Base-by-base conservation (phyloP, 2,797 vertebrate species). In the Sylvia borin region DNA sequence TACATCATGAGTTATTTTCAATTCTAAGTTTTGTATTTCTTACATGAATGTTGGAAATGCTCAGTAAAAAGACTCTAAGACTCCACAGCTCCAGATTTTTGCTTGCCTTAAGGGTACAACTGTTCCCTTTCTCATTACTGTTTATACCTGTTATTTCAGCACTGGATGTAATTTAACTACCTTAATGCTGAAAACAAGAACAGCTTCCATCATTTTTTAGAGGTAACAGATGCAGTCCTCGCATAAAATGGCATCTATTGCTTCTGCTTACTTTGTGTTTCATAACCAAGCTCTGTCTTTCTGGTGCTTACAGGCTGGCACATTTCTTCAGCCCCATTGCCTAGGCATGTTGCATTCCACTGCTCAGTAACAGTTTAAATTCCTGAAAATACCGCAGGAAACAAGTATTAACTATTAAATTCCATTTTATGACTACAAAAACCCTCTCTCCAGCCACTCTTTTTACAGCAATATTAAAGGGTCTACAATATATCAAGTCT, bases 81-180 rank as follows among this genome's bases (percentile, higher is more conserved):
- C 17, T 53, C 50, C 5, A 67, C 19, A n/a, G 14, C 36, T 88
- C 13, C 58, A 87, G 31, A 81, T 64, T 85, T 92, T 64, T 92
- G 5, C n/a, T 77, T 72, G 27, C 58, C 67, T 72, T 68, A 40
- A 72, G 42, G 80, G 29, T 58, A 81, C 20, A 74, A 50, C 16
- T 67, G 27, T 60, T 92, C 55, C 64, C 29, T 62, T 86, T 86
- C 43, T 82, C 50, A 45, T 79, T 92, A 70, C 36, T 0, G 1
- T 88, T 95, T 78, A 57, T 61, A 92, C 54, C 68, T 95, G 72
- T 65, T 97, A 78, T 75, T 90, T 80, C 50, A 58, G 14, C 16
- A 85, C 72, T 34, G 42, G 21, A 65, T 92, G n/a, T 61, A 64
- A 68, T 92, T 32, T 68, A 61, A 71, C 48, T 77, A 77, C 38